phyloP scores from a whole-genome alignment of 2,113 vertebrate genomes.

The Cyprinodon brontotheroides region DNA sequence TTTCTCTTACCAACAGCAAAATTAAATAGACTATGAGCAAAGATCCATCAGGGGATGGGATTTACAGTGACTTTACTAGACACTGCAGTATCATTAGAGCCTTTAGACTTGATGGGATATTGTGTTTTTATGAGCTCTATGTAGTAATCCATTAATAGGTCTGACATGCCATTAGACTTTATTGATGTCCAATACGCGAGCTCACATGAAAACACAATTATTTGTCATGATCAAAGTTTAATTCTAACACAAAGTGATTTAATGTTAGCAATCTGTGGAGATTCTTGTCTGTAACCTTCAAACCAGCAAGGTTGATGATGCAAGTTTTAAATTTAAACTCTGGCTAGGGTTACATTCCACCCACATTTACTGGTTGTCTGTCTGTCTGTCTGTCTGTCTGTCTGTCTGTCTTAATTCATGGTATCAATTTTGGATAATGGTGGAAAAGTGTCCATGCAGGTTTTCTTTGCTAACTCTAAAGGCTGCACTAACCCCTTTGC shows the following conservation, averaged over 20 bases:
- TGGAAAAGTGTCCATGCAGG: no score
- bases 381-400: no score
- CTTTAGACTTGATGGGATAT: slow-evolving; percentile 68
- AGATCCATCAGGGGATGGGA: slow-evolving; percentile 65
- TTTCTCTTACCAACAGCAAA: slow-evolving; percentile 52
- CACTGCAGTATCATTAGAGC: slow-evolving; percentile 69
- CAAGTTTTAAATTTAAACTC: slow-evolving; percentile 21
- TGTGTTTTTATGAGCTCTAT: slow-evolving; percentile 77
- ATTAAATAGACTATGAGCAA: slow-evolving; percentile 58
- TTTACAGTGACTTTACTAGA: slow-evolving; percentile 69
- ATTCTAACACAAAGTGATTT: slow-evolving; percentile 65
- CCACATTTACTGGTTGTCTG: background rate
- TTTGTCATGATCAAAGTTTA: slow-evolving; percentile 75
- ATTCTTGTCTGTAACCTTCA: slow-evolving; percentile 60
- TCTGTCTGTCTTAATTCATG: no score
- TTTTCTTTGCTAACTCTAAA: no score
- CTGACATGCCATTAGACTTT: slow-evolving; percentile 73
- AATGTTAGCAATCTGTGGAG: slow-evolving; percentile 42
- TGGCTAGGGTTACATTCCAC: slow-evolving; percentile 10
- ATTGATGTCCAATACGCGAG: slow-evolving; percentile 71
- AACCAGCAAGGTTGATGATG: slow-evolving; percentile 49
- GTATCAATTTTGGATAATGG: no score
- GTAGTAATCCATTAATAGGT: slow-evolving; percentile 74
- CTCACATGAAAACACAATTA: slow-evolving; percentile 71
- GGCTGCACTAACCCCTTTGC: no score